Percentiles rank a stretch among this genome's conserved stretches.
These are phyloP conservation scores for Ctenoplectra terminalis DNA, from an alignment of 1,140 invertebrate species.

Conservation along the genomic window DNA sequence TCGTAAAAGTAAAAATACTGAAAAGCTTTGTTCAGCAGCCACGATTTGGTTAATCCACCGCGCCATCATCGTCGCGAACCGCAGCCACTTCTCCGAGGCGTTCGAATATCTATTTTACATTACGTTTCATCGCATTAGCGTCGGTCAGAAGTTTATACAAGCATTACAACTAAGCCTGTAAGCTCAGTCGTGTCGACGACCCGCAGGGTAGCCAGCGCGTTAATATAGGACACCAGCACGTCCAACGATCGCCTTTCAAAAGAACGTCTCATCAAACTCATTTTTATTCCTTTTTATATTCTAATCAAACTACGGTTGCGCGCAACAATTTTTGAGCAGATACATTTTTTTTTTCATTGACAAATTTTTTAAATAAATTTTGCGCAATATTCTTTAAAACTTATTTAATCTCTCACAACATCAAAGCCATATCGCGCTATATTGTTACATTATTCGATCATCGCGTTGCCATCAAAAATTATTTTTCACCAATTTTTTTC, in stretches of 20 bases:
- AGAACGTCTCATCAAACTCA: neutral
- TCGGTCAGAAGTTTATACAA: conserved; percentile 37
- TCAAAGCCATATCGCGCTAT: too few species aligned
- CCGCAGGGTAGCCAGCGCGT: conserved; percentile 17
- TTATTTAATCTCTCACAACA: too few species aligned
- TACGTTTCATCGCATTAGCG: conserved; percentile 31
- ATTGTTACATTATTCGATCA: too few species aligned
- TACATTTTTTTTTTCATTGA: neutral
- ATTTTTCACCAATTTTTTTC: too few species aligned
- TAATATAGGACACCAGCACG: conserved; percentile 29
- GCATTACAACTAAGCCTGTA: conserved; percentile 36
- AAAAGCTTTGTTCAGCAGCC: neutral
- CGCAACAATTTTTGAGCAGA: neutral
- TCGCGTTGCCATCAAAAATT: too few species aligned
- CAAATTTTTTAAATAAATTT: too few species aligned
- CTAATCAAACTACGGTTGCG: neutral
- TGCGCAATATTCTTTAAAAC: too few species aligned
- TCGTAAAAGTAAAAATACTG: neutral
- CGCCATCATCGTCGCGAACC: neutral
- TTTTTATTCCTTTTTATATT: neutral
- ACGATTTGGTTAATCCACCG: neutral
- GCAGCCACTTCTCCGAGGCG: conserved; percentile 3
- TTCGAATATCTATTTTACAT: conserved; percentile 39
- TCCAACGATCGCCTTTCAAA: neutral
- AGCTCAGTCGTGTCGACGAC: conserved; percentile 32